A percentile compares a stretch with the other conserved stretches of the same genome.
These are phyloP conservation scores for Drosophila orosa DNA, from an alignment of 1,140 invertebrate genomes.

Conservation along the genomic window DNA sequence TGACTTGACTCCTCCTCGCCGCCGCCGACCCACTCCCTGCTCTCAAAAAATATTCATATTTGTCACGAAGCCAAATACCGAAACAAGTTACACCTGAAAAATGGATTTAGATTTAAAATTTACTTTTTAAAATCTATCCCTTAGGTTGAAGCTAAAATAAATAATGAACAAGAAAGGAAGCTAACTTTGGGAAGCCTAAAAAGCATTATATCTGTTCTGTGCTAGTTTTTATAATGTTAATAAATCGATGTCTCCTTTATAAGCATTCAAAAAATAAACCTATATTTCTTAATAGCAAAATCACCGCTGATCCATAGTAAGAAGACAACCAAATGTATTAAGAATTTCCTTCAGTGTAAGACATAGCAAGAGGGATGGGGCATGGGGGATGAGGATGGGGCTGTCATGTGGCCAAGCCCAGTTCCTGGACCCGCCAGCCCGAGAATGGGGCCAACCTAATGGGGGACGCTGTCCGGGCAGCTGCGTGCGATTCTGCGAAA, in stretches of 20 bases:
- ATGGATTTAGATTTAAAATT: too few relatives aligned
- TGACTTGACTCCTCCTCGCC: conserved; percentile 23
- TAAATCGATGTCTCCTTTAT: too few relatives aligned
- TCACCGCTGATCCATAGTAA: too few relatives aligned
- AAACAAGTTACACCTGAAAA: conserved; percentile 44
- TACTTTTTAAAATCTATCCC: too few relatives aligned
- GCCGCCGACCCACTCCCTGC: conserved; percentile 13
- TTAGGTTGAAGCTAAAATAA: too few relatives aligned
- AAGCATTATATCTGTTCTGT: too few relatives aligned
- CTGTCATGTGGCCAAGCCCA: conserved; percentile 50
- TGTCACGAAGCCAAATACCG: conserved; percentile 75
- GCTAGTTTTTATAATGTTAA: too few relatives aligned
- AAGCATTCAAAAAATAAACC: too few relatives aligned
- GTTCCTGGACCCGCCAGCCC: conserved; percentile 44
- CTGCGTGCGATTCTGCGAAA: conserved; percentile 77
- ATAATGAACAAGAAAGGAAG: too few relatives aligned
- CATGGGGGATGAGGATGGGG: conserved; percentile 20
- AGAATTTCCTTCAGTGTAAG: conserved; percentile 17
- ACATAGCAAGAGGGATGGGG: conserved; percentile 34
- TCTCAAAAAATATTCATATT: conserved; percentile 81
- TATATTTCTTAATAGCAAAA: too few relatives aligned
- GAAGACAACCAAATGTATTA: background rate
- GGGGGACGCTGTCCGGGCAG: conserved; percentile 47
- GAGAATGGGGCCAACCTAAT: conserved; percentile 55
- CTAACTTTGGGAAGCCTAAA: too few relatives aligned